phyloP scores from a whole-genome alignment of 2,113 vertebrate species.

The Aptenodytes forsteri region DNA sequence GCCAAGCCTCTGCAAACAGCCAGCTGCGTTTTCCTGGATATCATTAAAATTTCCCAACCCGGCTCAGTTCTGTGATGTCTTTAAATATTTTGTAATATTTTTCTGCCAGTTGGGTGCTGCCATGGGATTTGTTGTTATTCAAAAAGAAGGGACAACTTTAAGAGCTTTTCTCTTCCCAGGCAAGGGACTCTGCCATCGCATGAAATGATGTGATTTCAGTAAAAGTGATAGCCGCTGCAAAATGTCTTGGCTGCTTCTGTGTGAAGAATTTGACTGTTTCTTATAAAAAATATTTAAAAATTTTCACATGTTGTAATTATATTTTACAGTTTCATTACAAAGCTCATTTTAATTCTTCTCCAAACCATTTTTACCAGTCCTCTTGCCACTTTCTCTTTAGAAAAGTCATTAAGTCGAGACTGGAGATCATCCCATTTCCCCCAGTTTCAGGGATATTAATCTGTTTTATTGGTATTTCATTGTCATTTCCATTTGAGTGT shows the following conservation, averaged over 20 bases:
- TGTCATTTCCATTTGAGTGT: slow-evolving; percentile 51
- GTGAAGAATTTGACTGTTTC: slow-evolving; percentile 9
- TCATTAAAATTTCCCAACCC: not conserved
- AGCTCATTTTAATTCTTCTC: slow-evolving; percentile 74
- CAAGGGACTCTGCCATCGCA: not conserved
- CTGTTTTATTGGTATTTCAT: slow-evolving; percentile 78
- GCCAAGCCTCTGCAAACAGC: not conserved
- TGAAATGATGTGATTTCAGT: slow-evolving; percentile 45
- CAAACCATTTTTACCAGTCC: slow-evolving; percentile 37
- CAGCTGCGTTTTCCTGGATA: not conserved
- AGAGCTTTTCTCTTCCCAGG: not conserved
- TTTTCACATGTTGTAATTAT: slow-evolving; percentile 70
- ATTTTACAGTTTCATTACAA: slow-evolving; percentile 72
- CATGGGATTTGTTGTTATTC: slow-evolving; percentile 39
- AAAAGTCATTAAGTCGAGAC: slow-evolving; percentile 75
- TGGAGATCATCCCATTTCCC: slow-evolving; percentile 76
- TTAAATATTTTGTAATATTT: slow-evolving; percentile 26
- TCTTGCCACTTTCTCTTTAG: slow-evolving; percentile 58
- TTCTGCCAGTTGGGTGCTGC: not conserved
- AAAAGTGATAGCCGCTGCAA: slow-evolving; percentile 31
- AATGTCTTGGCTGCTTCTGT: not conserved
- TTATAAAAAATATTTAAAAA: slow-evolving; percentile 41
- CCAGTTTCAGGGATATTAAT: slow-evolving; percentile 77
- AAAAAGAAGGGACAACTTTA: slow-evolving; percentile 33
- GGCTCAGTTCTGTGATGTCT: not conserved